phyloP scores from a whole-genome alignment of 2,113 vertebrate species.

The Ictalurus punctatus region DNA sequence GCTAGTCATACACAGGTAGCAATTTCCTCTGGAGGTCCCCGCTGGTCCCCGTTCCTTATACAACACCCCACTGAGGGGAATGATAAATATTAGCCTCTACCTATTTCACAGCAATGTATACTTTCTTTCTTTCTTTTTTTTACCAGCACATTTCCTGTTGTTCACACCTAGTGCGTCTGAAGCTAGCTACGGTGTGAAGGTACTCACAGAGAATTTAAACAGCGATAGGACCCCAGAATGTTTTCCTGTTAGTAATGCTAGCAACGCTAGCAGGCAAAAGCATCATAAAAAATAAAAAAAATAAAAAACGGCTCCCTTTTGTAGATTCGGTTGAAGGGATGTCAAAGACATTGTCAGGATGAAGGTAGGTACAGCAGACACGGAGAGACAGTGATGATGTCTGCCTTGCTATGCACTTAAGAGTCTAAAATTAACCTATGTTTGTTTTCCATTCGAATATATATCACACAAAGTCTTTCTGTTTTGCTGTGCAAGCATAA shows the following conservation, averaged over 20 bases:
- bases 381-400: constrained; percentile 52
- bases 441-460: constrained; percentile 32
- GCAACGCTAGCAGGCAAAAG: constrained; percentile 16
- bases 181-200: constrained; percentile 8
- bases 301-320: neutral
- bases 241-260: constrained; percentile 30
- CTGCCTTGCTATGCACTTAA: constrained; percentile 29
- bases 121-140: constrained; percentile 18
- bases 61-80: constrained; percentile 47
- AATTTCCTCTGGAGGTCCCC: constrained; percentile 51
- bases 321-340: constrained; percentile 23
- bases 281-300: constrained; percentile 1
- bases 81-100: constrained; percentile 52
- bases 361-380: constrained; percentile 62
- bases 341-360: constrained; percentile 53
- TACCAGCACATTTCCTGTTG: constrained; percentile 12
- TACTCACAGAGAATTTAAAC: constrained; percentile 24
- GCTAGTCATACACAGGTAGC: constrained; percentile 46
- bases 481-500: neutral
- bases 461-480: neutral
- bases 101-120: constrained; percentile 48
- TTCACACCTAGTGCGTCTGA: neutral
- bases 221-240: constrained; percentile 37
- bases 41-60: constrained; percentile 44
- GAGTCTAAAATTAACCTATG: constrained; percentile 20